Percentiles rank a stretch among this genome's conserved stretches.
Conservation (phyloP, 1,140 invertebrate species). For the Drosophila pachea region DNA sequence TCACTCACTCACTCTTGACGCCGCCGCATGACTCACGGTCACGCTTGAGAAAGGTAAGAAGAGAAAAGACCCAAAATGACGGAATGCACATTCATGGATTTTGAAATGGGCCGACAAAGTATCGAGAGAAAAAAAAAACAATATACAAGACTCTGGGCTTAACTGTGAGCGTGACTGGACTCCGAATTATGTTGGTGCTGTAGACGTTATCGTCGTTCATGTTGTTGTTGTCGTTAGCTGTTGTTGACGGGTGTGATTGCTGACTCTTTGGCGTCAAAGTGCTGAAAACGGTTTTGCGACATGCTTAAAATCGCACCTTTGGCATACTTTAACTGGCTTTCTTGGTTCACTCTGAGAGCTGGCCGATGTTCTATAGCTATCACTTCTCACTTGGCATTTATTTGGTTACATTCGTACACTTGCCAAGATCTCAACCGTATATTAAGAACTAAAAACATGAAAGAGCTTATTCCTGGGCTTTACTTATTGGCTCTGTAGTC, state of each 20-base stretch:
- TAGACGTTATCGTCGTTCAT: not conserved
- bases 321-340: conserved; percentile 35
- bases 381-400: conserved; percentile 56
- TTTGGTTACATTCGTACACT: conserved; percentile 26
- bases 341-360: not conserved
- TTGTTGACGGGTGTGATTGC: conserved; percentile 26
- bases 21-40: conserved; percentile 40
- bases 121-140: conserved; percentile 35
- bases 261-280: conserved; percentile 27
- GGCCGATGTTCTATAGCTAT: conserved; percentile 26
- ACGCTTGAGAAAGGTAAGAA: conserved; percentile 45
- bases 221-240: conserved; percentile 13
- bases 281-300: conserved; percentile 49
- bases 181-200: conserved; percentile 19
- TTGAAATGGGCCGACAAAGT: conserved; percentile 62
- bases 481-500: conserved; percentile 34
- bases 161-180: conserved; percentile 56
- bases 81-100: conserved; percentile 73
- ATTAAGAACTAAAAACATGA: conserved; percentile 22
- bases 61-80: conserved; percentile 64
- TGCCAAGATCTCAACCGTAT: conserved; percentile 7
- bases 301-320: conserved; percentile 27
- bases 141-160: conserved; percentile 40
- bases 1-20: too few relatives aligned
- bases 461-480: not conserved